Evolutionary conservation across 2,113 vertebrate species (phyloP).

Genomic region (Semnopithecus entellus): DNA sequence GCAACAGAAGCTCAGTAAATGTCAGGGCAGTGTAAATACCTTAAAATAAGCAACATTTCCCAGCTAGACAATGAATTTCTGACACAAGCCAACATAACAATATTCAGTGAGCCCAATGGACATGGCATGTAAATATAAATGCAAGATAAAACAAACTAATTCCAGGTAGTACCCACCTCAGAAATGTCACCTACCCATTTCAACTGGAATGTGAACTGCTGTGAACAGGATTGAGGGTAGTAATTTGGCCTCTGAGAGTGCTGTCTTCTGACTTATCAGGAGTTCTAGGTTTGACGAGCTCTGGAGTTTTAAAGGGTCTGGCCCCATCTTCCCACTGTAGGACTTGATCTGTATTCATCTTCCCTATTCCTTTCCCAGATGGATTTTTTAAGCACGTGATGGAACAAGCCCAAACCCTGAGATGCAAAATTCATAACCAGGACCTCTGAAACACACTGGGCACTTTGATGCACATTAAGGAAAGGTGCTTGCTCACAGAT

Average conservation of each 20-base stretch:
- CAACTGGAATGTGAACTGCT: neutral
- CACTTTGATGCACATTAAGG: neutral
- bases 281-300: neutral
- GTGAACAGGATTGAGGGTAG: neutral
- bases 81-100: neutral
- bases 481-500: neutral
- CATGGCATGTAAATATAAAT: neutral
- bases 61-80: neutral
- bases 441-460: neutral
- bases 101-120: neutral
- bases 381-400: neutral
- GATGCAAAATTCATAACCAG: neutral
- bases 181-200: neutral
- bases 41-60: neutral
- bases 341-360: neutral
- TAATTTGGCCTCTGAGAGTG: neutral
- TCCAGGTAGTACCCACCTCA: neutral
- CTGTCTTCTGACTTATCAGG: neutral
- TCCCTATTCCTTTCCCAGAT: neutral
- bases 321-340: neutral
- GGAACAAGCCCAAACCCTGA: neutral
- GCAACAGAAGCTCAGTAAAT: neutral
- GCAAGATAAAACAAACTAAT: neutral
- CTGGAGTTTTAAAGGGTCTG: neutral
- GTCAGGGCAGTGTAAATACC: neutral